Percentiles rank a stretch among this genome's conserved stretches.
Evolutionary conservation across 1,140 invertebrate species (phyloP).

Genomic region (Watersipora subatra): DNA sequence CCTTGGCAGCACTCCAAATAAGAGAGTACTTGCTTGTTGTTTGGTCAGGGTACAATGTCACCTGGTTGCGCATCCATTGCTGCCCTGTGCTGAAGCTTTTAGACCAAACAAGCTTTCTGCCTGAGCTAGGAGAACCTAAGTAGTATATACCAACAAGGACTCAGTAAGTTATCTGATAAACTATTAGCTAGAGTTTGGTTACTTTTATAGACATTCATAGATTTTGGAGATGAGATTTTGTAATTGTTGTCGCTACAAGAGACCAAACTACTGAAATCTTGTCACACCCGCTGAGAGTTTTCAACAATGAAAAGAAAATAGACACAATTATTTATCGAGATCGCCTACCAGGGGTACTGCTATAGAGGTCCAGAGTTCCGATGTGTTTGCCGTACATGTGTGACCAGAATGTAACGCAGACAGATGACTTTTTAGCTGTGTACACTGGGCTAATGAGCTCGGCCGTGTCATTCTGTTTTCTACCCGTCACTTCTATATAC

Average conservation of each 20-base stretch:
- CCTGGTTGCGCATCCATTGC: constrained; percentile 4
- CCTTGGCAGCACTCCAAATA: constrained; percentile 7
- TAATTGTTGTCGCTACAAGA: too few species aligned
- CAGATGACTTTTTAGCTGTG: neutral
- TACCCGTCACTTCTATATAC: constrained; percentile 56
- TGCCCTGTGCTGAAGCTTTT: constrained; percentile 42
- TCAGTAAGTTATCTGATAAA: too few species aligned
- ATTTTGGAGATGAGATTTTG: too few species aligned
- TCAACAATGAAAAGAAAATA: too few species aligned
- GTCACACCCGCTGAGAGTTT: too few species aligned
- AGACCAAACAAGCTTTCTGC: constrained; percentile 9
- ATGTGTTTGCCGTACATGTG: constrained; percentile 4
- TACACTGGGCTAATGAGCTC: constrained; percentile 48
- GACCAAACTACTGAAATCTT: too few species aligned
- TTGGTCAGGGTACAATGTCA: neutral
- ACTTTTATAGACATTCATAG: too few species aligned
- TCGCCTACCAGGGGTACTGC: neutral
- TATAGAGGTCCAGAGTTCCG: neutral
- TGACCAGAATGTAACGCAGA: constrained; percentile 1
- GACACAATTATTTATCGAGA: too few species aligned
- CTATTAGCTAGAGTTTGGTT: too few species aligned
- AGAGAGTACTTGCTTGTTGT: neutral
- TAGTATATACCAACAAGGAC: too few species aligned
- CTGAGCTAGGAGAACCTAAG: neutral
- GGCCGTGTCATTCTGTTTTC: constrained; percentile 53